phyloP scores from a whole-genome alignment of 2,113 vertebrate genomes.

The Gallinago jamesoni region DNA sequence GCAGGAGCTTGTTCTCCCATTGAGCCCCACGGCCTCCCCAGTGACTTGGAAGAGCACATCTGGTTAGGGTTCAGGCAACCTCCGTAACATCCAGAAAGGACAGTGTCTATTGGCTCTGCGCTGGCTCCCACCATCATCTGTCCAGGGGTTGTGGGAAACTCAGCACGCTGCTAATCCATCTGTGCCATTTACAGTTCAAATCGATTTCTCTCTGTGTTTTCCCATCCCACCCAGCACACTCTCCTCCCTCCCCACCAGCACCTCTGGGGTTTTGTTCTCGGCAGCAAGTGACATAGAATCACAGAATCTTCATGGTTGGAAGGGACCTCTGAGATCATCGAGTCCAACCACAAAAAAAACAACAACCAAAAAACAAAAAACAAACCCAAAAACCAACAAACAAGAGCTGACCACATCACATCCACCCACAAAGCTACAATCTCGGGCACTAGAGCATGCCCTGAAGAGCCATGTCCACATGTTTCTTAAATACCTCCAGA shows the following conservation, averaged over 20 bases:
- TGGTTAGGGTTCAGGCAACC: background rate
- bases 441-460: no score
- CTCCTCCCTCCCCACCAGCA: background rate
- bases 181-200: background rate
- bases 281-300: background rate
- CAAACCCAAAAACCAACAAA: no score
- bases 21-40: background rate
- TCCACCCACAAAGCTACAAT: no score
- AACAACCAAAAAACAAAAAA: no score
- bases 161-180: background rate
- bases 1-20: background rate
- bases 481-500: no score
- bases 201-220: background rate
- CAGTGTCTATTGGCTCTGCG: background rate
- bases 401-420: no score
- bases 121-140: background rate
- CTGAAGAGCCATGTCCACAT: no score
- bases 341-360: no score
- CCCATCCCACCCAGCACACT: no score
- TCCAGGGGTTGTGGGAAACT: background rate
- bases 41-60: background rate
- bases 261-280: background rate
- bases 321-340: no score
- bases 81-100: background rate
- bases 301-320: no score